Evolutionary conservation across 2,888 invertebrate species (phyloP), one percentile per base, ranked within the genome.

Genomic region (Ectobius pallidus): DNA sequence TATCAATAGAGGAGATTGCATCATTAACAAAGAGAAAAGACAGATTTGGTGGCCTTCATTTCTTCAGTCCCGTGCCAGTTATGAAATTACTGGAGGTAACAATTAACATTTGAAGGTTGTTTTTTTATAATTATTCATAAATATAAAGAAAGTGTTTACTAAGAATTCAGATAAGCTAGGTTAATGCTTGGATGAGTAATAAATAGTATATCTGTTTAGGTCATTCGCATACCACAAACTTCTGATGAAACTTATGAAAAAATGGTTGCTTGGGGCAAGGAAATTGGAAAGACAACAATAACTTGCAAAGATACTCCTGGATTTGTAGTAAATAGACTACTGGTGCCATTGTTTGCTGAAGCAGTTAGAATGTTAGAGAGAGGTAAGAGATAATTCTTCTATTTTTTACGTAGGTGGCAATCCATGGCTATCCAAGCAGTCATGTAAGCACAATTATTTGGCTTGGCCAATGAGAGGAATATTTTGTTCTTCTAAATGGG

Each of bases 221-320:
- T 95, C 2, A 87, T 95, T 14, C 87, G 90, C 69, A 92, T 89
- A 46, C 84, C 87, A 0, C 90, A 92, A 73, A 95, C 94, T 0
- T 92, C 91, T 0, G 92, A 94, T 46, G 90, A 87, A 32, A 93
- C 95, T 0, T 93, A 91, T 81, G 81, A 87, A 70, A 82, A 86
- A 39, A 86, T 95, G 84, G 87, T 92, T 86, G 88, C 87, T 58
- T 96, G 93, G 90, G 95, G 95, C 68, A 91, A 92, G 83, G 83
- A 89, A 0, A 86, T 96, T 70, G 94, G 94, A 39, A 96, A 96
- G 85, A 89, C 89, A 11, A 92, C 94, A 77, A 93, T 96, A 77
- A 90, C 92, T 1, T 95, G 95, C 84, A 95, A 95, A 85, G 96
- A 96, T 81, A 95, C 95, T 0, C 94, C 95, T 30, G 96, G 96